Evolutionary conservation across 2,888 invertebrate genomes (phyloP), one percentile per base, ranked within the genome.

Genomic region (Drosophila aldrichi): DNA sequence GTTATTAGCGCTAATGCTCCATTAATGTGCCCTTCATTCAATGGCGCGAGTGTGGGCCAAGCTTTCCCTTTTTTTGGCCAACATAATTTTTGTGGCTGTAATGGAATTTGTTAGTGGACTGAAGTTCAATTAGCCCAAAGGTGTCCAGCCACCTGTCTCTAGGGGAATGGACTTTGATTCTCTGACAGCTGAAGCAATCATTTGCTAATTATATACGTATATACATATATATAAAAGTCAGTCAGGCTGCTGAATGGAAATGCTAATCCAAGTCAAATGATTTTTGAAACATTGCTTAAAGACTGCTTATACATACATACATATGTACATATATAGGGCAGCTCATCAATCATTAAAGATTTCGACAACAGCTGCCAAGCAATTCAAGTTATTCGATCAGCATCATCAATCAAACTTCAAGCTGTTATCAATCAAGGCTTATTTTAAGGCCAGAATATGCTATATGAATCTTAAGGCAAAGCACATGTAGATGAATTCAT

Each of bases 1-100:
- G 80, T 82, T 81, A 81, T 81, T 82, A 81, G 74, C 77, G 61
- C 74, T 80, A 80, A 82, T 81, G 80, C 77, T 55, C 72, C 49
- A 81, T 81, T 81, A 81, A 82, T 77, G 77, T 69, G 49, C 52
- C 64, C 40, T 29, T 41, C 56, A 62, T 51, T 57, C 52, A 63
- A 63, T 44, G 40, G 34, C 54, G 14, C 32, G 12, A 54, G 52
- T 9, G 29, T 29, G 48, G 29, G 3, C 25, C n/a, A 5, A 29
- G 52, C 29, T 52, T 55, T 32, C 43, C 36, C 16, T 36, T 49
- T 36, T 49, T 49, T 36, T 46, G 43, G 22, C 52, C 43, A 36
- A 64, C 25, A 29, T 22, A 32, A 49, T 32, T 52, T 16, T 40
- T 29, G 25, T 0, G 20, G 1, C 32, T 40, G 10, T 70, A 57